These are phyloP conservation scores for Galaxea fascicularis DNA, from an alignment of 92 coral and sea anemone genomes.

Conservation along the genomic window DNA sequence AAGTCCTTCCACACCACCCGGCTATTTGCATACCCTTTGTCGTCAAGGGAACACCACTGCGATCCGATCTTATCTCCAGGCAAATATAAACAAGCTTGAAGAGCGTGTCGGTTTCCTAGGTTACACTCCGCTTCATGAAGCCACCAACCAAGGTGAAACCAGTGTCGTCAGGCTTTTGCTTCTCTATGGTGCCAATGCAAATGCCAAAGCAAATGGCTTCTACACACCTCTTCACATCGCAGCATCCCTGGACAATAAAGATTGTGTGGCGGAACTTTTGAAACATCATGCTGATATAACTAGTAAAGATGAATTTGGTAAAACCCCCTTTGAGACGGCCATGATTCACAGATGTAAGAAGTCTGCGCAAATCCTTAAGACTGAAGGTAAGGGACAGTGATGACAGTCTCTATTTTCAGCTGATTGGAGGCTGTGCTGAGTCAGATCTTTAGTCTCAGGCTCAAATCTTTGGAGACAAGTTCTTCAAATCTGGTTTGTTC, in stretches of 20 bases:
- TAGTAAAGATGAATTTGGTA: slow-evolving; percentile 85
- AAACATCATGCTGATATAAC: slow-evolving; percentile 81
- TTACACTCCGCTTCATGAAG: slow-evolving; percentile 91
- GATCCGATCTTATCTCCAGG: slow-evolving; percentile 68
- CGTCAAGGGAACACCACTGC: slow-evolving; percentile 74
- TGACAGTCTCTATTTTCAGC: neutral
- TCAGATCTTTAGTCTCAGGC: too few species aligned
- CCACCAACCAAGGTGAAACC: slow-evolving; percentile 81
- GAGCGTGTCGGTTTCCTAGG: slow-evolving; percentile 93
- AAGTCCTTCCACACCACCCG: slow-evolving; percentile 59
- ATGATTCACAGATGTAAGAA: slow-evolving; percentile 73
- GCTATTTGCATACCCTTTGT: slow-evolving; percentile 82
- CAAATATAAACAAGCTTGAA: slow-evolving; percentile 71
- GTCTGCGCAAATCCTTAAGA: slow-evolving; percentile 83
- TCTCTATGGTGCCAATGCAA: slow-evolving; percentile 89
- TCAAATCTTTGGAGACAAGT: too few species aligned
- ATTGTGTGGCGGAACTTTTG: slow-evolving; percentile 84
- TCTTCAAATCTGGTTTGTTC: too few species aligned
- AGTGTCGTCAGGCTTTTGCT: slow-evolving; percentile 81
- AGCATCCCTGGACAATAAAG: slow-evolving; percentile 86
- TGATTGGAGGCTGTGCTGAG: too few species aligned
- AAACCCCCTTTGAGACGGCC: slow-evolving; percentile 95
- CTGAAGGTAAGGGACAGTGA: slow-evolving; percentile 76
- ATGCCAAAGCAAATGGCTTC: slow-evolving; percentile 93
- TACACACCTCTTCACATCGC: slow-evolving; percentile 97